phyloP scores from a whole-genome alignment of 2,888 invertebrate genomes.

The Helicoverpa assulta region DNA sequence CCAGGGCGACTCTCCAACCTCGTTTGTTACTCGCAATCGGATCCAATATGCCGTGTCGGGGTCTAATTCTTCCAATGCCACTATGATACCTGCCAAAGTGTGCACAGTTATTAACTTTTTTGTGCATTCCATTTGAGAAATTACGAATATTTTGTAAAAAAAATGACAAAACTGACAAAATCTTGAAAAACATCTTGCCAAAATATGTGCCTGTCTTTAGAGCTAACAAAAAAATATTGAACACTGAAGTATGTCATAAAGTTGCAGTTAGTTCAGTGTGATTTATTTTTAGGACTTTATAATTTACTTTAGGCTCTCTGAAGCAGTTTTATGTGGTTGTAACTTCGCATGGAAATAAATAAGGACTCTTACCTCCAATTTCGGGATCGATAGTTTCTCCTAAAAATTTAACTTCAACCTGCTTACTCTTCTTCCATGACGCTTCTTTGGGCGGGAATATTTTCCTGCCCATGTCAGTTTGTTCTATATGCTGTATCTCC shows the following conservation, averaged over 20 bases:
- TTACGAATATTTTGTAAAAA: too few relatives aligned
- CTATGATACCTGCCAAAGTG: conserved; percentile 62
- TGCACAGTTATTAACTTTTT: neutral
- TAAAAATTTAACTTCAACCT: conserved; percentile 46
- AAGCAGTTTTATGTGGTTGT: neutral
- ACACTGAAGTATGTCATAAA: too few relatives aligned
- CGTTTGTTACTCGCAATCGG: conserved; percentile 73
- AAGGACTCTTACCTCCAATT: conserved; percentile 17
- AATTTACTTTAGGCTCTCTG: too few relatives aligned
- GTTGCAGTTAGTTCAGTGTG: too few relatives aligned
- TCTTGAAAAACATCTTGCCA: too few relatives aligned
- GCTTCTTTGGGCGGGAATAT: conserved; percentile 58
- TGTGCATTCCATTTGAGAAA: too few relatives aligned
- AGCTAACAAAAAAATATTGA: too few relatives aligned
- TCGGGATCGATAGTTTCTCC: conserved; percentile 49
- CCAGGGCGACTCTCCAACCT: conserved; percentile 77
- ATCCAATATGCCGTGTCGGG: conserved; percentile 76
- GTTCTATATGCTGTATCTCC: conserved; percentile 64
- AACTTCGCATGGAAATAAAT: too few relatives aligned
- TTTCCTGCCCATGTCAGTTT: conserved; percentile 40
- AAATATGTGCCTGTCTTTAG: too few relatives aligned
- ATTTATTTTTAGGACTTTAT: too few relatives aligned
- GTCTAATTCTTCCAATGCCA: conserved; percentile 67
- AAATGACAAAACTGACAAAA: too few relatives aligned
- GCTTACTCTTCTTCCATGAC: conserved; percentile 69